These are phyloP conservation scores for Dicaeum eximium DNA, from an alignment of 2,113 vertebrate species.

Conservation along the genomic window DNA sequence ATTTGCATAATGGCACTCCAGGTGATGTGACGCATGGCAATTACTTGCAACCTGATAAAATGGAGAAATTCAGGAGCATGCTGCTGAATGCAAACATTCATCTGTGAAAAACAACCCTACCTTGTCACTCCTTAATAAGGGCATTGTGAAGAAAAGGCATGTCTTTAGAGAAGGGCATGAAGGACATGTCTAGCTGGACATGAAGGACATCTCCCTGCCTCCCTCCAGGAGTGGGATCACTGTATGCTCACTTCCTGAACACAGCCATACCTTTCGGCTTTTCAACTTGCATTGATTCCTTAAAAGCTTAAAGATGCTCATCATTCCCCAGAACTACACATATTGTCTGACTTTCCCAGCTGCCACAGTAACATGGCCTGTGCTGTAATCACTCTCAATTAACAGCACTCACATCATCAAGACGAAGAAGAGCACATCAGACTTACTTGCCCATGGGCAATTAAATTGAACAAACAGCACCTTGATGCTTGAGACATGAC, in stretches of 20 bases:
- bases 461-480: neutral
- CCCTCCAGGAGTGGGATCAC: neutral
- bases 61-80: neutral
- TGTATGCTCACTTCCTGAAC: neutral
- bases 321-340: neutral
- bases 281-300: neutral
- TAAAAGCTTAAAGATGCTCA: neutral
- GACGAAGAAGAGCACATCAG: accelerated
- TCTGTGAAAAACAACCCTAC: neutral
- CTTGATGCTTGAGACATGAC: neutral
- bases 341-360: neutral
- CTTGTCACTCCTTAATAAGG: neutral
- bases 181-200: neutral
- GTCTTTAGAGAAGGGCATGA: neutral
- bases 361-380: neutral
- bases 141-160: neutral
- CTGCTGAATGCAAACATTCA: neutral
- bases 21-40: slow-evolving; percentile 58
- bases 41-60: slow-evolving; percentile 53
- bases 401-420: neutral
- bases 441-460: neutral
- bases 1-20: slow-evolving; percentile 71
- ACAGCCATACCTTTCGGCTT: neutral
- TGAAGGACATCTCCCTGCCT: neutral
- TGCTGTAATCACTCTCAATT: neutral